Evolutionary conservation across 1,140 invertebrate genomes (phyloP), one percentile per base, ranked within the genome.

Genomic region (Sminthurides bifidus): DNA sequence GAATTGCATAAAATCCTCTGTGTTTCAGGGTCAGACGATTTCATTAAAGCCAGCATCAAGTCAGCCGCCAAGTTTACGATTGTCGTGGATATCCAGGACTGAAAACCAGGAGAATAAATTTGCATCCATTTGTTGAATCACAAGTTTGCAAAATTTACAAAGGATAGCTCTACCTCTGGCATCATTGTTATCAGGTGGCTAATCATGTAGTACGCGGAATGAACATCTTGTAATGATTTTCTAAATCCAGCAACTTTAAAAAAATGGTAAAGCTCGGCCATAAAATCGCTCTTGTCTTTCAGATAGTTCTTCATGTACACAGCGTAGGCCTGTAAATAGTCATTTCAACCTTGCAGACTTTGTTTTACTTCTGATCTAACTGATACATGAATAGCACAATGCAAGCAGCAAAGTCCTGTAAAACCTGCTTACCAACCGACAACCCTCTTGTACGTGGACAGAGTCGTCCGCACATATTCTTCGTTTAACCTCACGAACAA

Each of bases 241-340:
- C 15, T 26, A 30, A 8, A 48, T 10, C 15, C 24, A 23, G 30
- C 6, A 4, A 10, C 19, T 48, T 48, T 27, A 30, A 48, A 48
- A 30, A 48, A 48, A 5, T 24, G 14, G 44, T 26, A 48, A 8
- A 48, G 24, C 19, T 48, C 44, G 21, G 19, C 27, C 19, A 27
- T 48, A 27, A 48, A 48, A 14, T 48, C 15, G 8, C 30, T 21
- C 10, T 19, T 10, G 4, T 8, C 8, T 19, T 24, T 48, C 44
- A 48, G 10, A 48, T 48, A 48, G 17, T 48, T 48, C 24, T 48
- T 48, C 6, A 48, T 21, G 24, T 48, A 48, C 4, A 48, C 44
- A 6, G 30, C 15, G 24, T 48, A 48, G 8, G 44, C 44, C 44
- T 48, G 24, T 12, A 48, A 48, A 15, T 14, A 6, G 19, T 27